A percentile compares a stretch with the other conserved stretches of the same genome.
Evolutionary conservation across 2,113 vertebrate genomes (phyloP).

Genomic region (Herpailurus yagouaroundi): DNA sequence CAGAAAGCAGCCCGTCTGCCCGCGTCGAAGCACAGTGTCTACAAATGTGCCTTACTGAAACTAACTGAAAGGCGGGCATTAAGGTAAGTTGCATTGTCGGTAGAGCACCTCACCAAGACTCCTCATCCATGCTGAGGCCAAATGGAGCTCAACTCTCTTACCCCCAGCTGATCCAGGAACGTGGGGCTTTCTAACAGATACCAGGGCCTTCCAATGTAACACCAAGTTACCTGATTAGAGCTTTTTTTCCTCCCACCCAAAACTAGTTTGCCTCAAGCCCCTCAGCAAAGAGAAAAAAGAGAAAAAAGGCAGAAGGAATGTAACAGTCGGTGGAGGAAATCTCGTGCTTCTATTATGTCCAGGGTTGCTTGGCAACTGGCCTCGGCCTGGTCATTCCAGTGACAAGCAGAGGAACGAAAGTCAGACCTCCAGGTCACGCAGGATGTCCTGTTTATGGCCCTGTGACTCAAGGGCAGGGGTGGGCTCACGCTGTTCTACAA

Average conservation of each 20-base stretch:
- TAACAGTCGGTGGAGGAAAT: not conserved
- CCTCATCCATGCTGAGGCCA: not conserved
- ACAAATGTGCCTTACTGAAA: not conserved
- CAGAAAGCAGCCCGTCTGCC: not conserved
- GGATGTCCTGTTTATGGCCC: slow-evolving; percentile 29
- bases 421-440: not conserved
- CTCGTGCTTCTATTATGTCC: slow-evolving; percentile 55
- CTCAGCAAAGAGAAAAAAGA: not conserved
- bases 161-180: not conserved
- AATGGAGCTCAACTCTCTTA: not conserved
- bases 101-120: not conserved
- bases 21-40: not conserved
- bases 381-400: not conserved
- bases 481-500: not conserved
- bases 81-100: not conserved
- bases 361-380: slow-evolving; percentile 57
- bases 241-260: not conserved
- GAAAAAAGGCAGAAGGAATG: slow-evolving; percentile 9
- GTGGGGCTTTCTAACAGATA: not conserved
- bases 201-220: slow-evolving; percentile 1
- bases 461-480: not conserved
- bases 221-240: not conserved
- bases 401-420: slow-evolving; percentile 33
- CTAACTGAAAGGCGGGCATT: not conserved
- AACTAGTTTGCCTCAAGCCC: slow-evolving; percentile 12